Base-by-base conservation (phyloP, 1,140 invertebrate genomes). In the Geopemphigus sp. region DNA sequence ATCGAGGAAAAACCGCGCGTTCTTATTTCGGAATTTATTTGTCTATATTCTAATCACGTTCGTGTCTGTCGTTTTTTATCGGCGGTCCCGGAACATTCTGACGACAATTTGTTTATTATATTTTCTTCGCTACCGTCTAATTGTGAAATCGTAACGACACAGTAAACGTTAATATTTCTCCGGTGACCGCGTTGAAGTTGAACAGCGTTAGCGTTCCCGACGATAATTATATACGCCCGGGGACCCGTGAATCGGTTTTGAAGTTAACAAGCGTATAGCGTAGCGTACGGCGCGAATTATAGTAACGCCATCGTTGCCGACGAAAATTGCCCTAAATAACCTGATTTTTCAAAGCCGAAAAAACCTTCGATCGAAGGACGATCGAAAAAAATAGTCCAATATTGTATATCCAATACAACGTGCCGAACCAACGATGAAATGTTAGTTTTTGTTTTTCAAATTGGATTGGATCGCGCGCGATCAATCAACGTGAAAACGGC, bases 241-340 rank as follows among this genome's bases (percentile, higher is more conserved):
- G 8, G 66, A 45, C 19, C 19, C n/a, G 29, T 19, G 63, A 64
- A 64, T 64, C 26, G 15, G 1, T 70, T 22, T 70, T 22, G 17
- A 70, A 76, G 56, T 39, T 59, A 76, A 76, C 54, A 59, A 76
- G 54, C 72, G 72, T 76, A 10, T 56, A n/a, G n/a, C n/a, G n/a
- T n/a, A n/a, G 29, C 26, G n/a, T 24, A 26, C 17, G 29, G 17
- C 11, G 39, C 39, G 5, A n/a, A n/a, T n/a, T n/a, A n/a, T n/a
- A n/a, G n/a, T n/a, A n/a, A n/a, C 11, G 6, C 39, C n/a, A 5
- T 0, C 54, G 15, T 73, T 12, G 32, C n/a, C 29, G 72, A 76
- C 32, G 19, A 68, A 68, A n/a, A n/a, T 15, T 56, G n/a, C 22
- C 61, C 32, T 56, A 12, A 5, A 29, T 63, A 78, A 78, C 57